Evolutionary conservation across 2,888 invertebrate genomes (phyloP), one percentile per base, ranked within the genome.

Genomic region (Panopea generosa): DNA sequence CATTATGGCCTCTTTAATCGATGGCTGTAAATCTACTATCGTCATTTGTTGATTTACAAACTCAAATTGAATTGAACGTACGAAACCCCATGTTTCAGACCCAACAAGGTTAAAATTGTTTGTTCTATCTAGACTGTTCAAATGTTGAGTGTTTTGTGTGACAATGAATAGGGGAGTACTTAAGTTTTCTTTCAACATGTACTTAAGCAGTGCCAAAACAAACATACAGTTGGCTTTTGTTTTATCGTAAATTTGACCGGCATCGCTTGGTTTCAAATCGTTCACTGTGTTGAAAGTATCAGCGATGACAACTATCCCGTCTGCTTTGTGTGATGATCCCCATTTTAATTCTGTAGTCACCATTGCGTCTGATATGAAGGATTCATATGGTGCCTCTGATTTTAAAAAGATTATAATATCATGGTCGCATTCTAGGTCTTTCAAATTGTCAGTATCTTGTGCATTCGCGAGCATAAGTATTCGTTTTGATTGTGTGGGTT

Each of bases 21-120:
- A 43, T n/a, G 55, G 53, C 14, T 33, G 1, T 33, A 78, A 45
- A 38, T 78, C 78, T 29, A 78, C 16, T 11, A 74, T 18, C 11
- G 60, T 63, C 1, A 71, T 18, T 22, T 68, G 52, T 16, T 29
- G 22, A 53, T 68, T 50, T 7, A 55, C 26, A 16, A 56, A 55
- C 56, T 76, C 76, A 11, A 40, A 45, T 22, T 57, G 27, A 27
- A 65, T 38, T n/a, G 16, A 45, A 9, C 82, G 66, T 1, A 67
- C 49, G 47, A 77, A 59, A 7, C 84, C 84, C 77, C 84, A 82
- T 4, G 82, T 14, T 45, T 79, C 79, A 16, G 75, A 60, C 16
- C 81, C 84, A 18, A 69, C 33, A 0, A 45, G 45, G 3, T 20
- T 3, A 45, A 6, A 45, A 45, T 6, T 9, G 4, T n/a, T 20